phyloP scores from a whole-genome alignment of 2,113 vertebrate species.

The Sturnira hondurensis region DNA sequence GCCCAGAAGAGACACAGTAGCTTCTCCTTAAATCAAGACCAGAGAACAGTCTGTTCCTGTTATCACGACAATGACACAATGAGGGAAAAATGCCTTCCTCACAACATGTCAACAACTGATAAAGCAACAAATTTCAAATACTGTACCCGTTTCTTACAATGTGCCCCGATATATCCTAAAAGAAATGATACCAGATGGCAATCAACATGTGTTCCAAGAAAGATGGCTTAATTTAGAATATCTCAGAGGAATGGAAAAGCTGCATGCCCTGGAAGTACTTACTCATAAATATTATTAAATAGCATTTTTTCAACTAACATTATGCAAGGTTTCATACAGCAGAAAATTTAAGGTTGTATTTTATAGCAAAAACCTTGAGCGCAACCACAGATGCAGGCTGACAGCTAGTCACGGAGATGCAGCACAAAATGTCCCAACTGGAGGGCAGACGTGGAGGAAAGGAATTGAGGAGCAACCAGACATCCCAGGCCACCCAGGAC shows the following conservation, averaged over 20 bases:
- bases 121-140: constrained; percentile 19
- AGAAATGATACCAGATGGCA: background rate
- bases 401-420: background rate
- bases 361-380: background rate
- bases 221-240: background rate
- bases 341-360: background rate
- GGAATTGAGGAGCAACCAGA: background rate
- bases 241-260: background rate
- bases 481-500: background rate
- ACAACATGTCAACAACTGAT: background rate
- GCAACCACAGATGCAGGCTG: background rate
- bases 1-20: background rate
- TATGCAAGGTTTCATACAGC: background rate
- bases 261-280: background rate
- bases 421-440: background rate
- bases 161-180: background rate
- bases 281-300: constrained; percentile 30
- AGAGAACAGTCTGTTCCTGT: background rate
- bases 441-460: background rate
- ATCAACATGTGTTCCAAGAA: background rate
- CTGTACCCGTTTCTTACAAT: background rate
- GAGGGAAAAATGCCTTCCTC: background rate
- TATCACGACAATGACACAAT: background rate
- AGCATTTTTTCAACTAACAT: background rate
- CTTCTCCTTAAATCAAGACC: background rate